These are phyloP conservation scores for Eulemur rubriventer DNA, from an alignment of 2,797 vertebrate genomes.

Conservation along the genomic window DNA sequence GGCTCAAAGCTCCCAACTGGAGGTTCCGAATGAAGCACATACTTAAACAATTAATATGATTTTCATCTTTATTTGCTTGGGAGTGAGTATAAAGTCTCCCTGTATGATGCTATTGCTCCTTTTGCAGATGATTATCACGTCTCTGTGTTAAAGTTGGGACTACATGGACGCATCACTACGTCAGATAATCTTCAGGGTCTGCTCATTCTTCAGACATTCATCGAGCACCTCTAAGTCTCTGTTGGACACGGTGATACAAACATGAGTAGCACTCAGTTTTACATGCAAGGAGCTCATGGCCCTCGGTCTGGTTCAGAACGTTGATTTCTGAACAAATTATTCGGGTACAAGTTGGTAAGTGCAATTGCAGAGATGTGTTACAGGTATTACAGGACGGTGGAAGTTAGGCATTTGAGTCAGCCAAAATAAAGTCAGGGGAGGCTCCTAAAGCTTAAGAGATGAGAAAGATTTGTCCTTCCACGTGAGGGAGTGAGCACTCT, in stretches of 20 bases:
- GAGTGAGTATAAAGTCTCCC: neutral
- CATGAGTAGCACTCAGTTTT: neutral
- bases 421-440: neutral
- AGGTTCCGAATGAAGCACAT: neutral
- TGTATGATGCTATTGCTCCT: neutral
- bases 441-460: neutral
- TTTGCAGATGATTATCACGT: neutral
- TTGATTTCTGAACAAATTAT: neutral
- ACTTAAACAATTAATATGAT: neutral
- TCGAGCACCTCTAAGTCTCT: neutral
- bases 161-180: neutral
- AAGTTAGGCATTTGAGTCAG: neutral
- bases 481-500: neutral
- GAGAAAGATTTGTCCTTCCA: neutral
- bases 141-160: neutral
- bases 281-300: neutral
- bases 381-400: neutral
- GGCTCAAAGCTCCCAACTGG: neutral
- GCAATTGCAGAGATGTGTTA: neutral
- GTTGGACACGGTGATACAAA: neutral
- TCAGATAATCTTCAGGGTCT: neutral
- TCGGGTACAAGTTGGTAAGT: neutral
- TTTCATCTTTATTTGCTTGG: slow-evolving; percentile 15
- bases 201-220: neutral
- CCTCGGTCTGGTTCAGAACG: neutral